These are phyloP conservation scores for Pachydiplax longipennis DNA, from an alignment of 2,888 invertebrate species.

Conservation along the genomic window DNA sequence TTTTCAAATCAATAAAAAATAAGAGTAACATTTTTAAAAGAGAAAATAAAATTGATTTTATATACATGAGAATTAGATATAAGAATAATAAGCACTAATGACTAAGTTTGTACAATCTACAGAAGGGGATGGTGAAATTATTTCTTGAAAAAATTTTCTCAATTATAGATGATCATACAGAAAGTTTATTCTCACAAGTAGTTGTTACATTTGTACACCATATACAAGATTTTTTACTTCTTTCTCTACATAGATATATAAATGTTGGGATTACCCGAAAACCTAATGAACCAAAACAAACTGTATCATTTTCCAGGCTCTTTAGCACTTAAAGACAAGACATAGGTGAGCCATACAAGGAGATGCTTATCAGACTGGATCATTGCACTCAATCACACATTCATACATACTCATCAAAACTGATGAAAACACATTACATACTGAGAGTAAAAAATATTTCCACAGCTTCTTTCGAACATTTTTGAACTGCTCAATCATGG, in stretches of 20 bases:
- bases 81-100: too few species aligned
- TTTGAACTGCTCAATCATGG: slow-evolving; percentile 38
- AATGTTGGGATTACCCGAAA: slow-evolving; percentile 42
- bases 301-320: slow-evolving; percentile 43
- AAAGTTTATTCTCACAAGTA: slow-evolving; percentile 45
- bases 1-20: neutral
- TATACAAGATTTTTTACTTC: slow-evolving; percentile 47
- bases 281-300: slow-evolving; percentile 42
- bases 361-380: slow-evolving; percentile 40
- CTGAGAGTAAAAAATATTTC: slow-evolving; percentile 42
- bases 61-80: too few species aligned
- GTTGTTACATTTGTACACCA: slow-evolving; percentile 48
- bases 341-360: slow-evolving; percentile 37
- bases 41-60: neutral
- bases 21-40: neutral
- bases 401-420: slow-evolving; percentile 40
- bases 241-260: slow-evolving; percentile 43
- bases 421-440: slow-evolving; percentile 40
- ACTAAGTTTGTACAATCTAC: neutral
- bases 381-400: slow-evolving; percentile 39
- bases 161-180: slow-evolving; percentile 42
- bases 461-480: slow-evolving; percentile 30
- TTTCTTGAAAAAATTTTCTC: neutral
- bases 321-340: slow-evolving; percentile 42
- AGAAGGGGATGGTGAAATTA: neutral